Percentiles rank a stretch among this genome's conserved stretches.
Conservation (phyloP, 1,140 invertebrate species). For the Nephotettix cincticeps region DNA sequence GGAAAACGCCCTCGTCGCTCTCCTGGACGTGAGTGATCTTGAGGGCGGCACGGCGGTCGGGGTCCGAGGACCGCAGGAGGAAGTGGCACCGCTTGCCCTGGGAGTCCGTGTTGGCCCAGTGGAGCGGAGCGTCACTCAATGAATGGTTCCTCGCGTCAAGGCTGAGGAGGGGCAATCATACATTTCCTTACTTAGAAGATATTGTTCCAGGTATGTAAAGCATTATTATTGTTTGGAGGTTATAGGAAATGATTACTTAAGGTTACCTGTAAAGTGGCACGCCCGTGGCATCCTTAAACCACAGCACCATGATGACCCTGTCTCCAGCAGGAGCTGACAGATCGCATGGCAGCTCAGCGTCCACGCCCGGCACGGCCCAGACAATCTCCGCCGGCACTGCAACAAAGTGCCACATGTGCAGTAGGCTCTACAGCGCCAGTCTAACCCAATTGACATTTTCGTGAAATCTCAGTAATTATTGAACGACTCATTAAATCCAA, state of each 20-base stretch:
- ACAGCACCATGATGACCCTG: constrained; percentile 65
- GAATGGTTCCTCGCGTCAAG: constrained; percentile 71
- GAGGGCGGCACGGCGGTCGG: constrained; percentile 52
- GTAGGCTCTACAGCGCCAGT: no score
- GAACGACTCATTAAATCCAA: no score
- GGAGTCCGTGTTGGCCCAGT: constrained; percentile 73
- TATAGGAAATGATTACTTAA: not conserved
- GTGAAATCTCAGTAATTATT: no score
- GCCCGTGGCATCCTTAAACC: constrained; percentile 66
- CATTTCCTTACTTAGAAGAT: no score
- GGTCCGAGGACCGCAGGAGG: constrained; percentile 63
- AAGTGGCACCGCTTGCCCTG: constrained; percentile 74
- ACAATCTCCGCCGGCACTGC: constrained; percentile 34
- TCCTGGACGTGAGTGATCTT: constrained; percentile 23
- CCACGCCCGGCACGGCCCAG: constrained; percentile 35
- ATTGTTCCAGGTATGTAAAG: no score
- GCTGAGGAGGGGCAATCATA: constrained; percentile 50
- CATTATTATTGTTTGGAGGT: no score
- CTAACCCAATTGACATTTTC: no score
- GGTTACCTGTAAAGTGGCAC: constrained; percentile 52
- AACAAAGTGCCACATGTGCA: constrained; percentile 26
- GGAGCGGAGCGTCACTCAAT: constrained; percentile 62
- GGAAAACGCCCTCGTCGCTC: constrained; percentile 78
- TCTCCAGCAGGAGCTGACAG: constrained; percentile 59
- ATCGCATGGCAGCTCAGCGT: constrained; percentile 63